These are phyloP conservation scores for Steinernema carpocapsae DNA, from an alignment of 2,888 invertebrate genomes.

Conservation along the genomic window DNA sequence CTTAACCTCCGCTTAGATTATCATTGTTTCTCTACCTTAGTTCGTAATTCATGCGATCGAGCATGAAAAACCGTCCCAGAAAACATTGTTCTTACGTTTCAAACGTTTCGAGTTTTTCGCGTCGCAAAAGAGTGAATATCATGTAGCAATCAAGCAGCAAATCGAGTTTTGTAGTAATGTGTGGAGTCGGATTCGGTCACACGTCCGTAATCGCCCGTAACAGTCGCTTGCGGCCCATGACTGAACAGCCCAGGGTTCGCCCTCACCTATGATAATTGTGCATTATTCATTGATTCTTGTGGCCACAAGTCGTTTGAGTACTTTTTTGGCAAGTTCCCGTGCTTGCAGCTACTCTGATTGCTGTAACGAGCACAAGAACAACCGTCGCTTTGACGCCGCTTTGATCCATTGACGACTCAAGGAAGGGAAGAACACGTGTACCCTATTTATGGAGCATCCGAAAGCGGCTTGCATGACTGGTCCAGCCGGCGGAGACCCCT, in stretches of 20 bases:
- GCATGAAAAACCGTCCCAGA: too few relatives aligned
- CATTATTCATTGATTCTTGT: background rate
- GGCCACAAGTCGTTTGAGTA: too few relatives aligned
- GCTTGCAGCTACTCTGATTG: too few relatives aligned
- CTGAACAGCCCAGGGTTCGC: constrained; percentile 15
- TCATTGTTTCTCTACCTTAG: too few relatives aligned
- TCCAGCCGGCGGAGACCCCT: background rate
- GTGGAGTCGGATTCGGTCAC: too few relatives aligned
- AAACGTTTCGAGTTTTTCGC: too few relatives aligned
- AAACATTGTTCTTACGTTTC: background rate
- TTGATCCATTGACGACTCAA: constrained; percentile 17
- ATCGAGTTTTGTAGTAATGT: too few relatives aligned
- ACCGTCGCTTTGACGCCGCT: background rate
- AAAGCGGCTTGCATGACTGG: background rate
- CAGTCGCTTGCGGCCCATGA: background rate
- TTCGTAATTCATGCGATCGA: too few relatives aligned
- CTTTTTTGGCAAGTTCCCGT: too few relatives aligned
- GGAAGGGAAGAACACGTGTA: constrained; percentile 13
- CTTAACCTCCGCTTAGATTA: background rate
- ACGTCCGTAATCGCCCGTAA: too few relatives aligned
- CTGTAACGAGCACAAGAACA: background rate
- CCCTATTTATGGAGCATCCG: background rate
- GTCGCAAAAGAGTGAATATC: too few relatives aligned
- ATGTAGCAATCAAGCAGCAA: too few relatives aligned
- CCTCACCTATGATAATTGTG: constrained; percentile 15